phyloP scores from a whole-genome alignment of 1,140 invertebrate species.

The Drosophila lowei region DNA sequence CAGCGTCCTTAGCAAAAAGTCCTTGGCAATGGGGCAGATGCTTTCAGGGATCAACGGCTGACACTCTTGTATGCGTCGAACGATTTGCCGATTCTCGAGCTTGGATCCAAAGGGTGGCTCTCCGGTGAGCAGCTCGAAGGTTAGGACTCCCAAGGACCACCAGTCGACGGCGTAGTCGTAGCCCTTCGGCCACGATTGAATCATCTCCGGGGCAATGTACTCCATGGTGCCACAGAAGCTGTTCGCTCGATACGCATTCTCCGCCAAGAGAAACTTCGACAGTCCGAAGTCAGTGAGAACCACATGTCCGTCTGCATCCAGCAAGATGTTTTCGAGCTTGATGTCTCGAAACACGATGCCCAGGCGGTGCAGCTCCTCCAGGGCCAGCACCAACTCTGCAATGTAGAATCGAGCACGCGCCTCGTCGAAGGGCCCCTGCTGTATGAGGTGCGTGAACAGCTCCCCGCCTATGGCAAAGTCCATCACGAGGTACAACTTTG shows the following conservation, averaged over 20 bases:
- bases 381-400: slow-evolving; percentile 94
- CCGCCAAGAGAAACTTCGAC: slow-evolving; percentile 89
- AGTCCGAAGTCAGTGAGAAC: slow-evolving; percentile 96
- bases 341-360: slow-evolving; percentile 98
- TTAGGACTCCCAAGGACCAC: no score
- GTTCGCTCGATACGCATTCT: slow-evolving; percentile 88
- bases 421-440: slow-evolving; percentile 88
- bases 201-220: no score
- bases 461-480: no score
- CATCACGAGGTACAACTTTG: no score
- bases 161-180: no score
- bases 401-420: slow-evolving; percentile 94
- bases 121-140: slow-evolving; percentile 96
- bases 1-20: slow-evolving; percentile 89
- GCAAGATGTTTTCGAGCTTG: slow-evolving; percentile 95
- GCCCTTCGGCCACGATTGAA: no score
- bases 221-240: slow-evolving; percentile 72
- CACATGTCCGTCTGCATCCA: slow-evolving; percentile 94
- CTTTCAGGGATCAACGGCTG: slow-evolving; percentile 93
- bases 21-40: slow-evolving; percentile 85
- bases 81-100: slow-evolving; percentile 97
- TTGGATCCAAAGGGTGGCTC: slow-evolving; percentile 96
- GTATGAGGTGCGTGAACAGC: no score
- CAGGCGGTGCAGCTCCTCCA: slow-evolving; percentile 95
- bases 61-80: slow-evolving; percentile 93